Conservation (phyloP, 1,140 invertebrate genomes). For the Trichoplusia ni region DNA sequence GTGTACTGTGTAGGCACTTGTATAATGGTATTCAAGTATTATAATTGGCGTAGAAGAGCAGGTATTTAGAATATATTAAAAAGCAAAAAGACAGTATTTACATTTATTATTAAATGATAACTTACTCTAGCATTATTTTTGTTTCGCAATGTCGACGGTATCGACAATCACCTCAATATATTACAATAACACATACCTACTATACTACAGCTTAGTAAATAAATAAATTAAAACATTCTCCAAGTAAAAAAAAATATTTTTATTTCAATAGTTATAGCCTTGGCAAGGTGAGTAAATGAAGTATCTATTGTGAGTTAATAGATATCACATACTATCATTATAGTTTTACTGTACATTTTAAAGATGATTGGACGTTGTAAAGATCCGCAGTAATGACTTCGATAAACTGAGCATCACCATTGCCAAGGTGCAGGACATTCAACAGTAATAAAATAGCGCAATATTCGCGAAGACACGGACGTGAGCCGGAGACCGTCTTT, state of each 20-base stretch:
- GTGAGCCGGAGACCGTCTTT: too few species aligned
- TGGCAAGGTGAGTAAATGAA: not conserved
- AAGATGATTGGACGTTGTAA: too few species aligned
- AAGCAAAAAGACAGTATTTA: conserved; percentile 48
- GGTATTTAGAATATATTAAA: conserved; percentile 18
- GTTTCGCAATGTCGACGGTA: conserved; percentile 38
- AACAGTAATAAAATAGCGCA: not conserved
- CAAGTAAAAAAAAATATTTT: conserved; percentile 16
- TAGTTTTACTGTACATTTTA: too few species aligned
- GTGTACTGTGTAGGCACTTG: not conserved
- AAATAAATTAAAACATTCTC: conserved; percentile 59
- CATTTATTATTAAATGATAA: conserved; percentile 50
- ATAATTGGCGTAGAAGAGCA: not conserved
- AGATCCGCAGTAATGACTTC: not conserved
- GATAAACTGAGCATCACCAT: not conserved
- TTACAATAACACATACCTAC: conserved; percentile 51
- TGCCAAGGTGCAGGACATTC: not conserved
- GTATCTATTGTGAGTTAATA: not conserved
- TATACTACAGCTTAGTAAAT: conserved; percentile 59
- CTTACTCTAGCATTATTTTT: conserved; percentile 29
- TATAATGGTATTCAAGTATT: not conserved
- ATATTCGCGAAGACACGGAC: not conserved
- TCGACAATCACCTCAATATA: conserved; percentile 39
- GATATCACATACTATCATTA: not conserved
- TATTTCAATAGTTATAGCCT: conserved; percentile 2